A percentile compares a stretch with the other conserved stretches of the same genome.
phyloP scores from a whole-genome alignment of 2,113 vertebrate species.

The Syngnathus scovelli region DNA sequence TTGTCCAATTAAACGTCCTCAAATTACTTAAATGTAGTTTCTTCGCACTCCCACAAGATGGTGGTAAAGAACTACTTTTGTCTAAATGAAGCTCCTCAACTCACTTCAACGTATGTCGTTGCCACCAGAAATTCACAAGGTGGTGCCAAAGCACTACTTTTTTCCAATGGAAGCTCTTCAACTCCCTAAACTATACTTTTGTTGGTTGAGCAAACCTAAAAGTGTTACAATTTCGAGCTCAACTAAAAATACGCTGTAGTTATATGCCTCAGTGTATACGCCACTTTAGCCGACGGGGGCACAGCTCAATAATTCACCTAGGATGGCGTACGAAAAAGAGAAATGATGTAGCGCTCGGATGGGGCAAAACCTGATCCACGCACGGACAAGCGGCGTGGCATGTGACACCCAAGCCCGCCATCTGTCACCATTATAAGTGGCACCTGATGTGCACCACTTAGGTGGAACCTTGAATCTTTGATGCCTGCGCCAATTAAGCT shows the following conservation, averaged over 20 bases:
- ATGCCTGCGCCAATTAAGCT: constrained; percentile 70
- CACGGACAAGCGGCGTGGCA: constrained; percentile 54
- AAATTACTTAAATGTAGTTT: no score
- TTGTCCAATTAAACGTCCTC: neutral
- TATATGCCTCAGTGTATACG: neutral
- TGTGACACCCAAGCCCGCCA: constrained; percentile 67
- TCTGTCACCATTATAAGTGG: constrained; percentile 73
- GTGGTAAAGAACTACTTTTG: neutral
- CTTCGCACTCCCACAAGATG: neutral
- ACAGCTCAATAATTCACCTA: constrained; percentile 62
- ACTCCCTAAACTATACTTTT: no score
- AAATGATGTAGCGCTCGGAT: constrained; percentile 53
- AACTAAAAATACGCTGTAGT: neutral
- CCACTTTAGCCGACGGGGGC: constrained; percentile 9
- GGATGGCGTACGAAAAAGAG: constrained; percentile 58
- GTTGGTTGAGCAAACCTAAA: neutral
- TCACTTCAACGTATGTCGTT: neutral
- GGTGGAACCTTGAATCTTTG: constrained; percentile 66
- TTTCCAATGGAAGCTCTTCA: no score
- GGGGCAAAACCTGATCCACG: constrained; percentile 63
- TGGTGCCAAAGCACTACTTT: neutral
- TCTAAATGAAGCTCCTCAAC: neutral
- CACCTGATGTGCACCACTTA: constrained; percentile 68
- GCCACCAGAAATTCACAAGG: neutral
- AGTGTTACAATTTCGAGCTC: neutral